Conservation (phyloP, 23 tunicate species). For the Styela plicata region DNA sequence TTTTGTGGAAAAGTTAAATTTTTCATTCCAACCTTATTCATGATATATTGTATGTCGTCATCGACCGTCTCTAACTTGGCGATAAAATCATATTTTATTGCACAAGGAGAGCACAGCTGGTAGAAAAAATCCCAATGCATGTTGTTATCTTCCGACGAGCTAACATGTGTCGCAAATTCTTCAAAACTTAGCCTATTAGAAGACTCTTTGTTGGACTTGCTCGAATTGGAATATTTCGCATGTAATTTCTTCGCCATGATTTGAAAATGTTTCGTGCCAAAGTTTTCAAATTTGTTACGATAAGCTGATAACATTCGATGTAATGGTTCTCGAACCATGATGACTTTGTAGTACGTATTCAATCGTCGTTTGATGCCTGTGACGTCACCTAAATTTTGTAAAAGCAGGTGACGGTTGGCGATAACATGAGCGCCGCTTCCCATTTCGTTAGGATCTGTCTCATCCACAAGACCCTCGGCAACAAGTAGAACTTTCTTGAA, state of each 20-base stretch:
- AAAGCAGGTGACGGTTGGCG: not conserved
- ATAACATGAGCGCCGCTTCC: not conserved
- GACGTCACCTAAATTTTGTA: not conserved
- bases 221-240: not conserved
- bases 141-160: not conserved
- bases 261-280: not conserved
- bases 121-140: constrained; percentile 9
- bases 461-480: constrained; percentile 2
- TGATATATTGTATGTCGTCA: constrained; percentile 4
- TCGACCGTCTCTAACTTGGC: constrained; percentile 16
- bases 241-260: not conserved
- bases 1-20: not conserved
- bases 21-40: not conserved
- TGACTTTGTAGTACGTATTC: constrained; percentile 14
- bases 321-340: constrained; percentile 24
- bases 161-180: not conserved
- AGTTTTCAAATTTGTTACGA: not conserved
- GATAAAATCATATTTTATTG: constrained; percentile 27
- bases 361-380: constrained; percentile 4
- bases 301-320: constrained; percentile 21
- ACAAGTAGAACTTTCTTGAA: not conserved
- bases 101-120: constrained; percentile 21
- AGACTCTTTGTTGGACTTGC: not conserved
- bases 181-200: constrained; percentile 3
- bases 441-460: not conserved